Conservation (phyloP, 2,888 invertebrate species). For the Watsonalla cultraria region DNA sequence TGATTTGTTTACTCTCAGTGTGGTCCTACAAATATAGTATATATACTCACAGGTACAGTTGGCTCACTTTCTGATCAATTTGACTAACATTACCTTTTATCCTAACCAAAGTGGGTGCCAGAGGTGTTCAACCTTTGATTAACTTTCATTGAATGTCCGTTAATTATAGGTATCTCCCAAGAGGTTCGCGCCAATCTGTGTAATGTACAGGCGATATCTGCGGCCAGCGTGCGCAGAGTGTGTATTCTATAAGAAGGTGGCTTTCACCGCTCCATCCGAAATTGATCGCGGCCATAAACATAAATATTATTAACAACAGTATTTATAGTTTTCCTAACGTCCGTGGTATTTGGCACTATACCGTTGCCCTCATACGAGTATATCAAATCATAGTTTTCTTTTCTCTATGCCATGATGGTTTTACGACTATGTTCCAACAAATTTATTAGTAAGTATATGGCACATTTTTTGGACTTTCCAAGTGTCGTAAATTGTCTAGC, state of each 20-base stretch:
- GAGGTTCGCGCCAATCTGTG: too few relatives aligned
- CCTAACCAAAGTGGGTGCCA: too few relatives aligned
- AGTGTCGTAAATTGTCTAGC: neutral
- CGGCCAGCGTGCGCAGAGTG: neutral
- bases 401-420: neutral
- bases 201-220: neutral
- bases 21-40: too few relatives aligned
- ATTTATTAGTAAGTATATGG: neutral
- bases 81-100: too few relatives aligned
- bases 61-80: too few relatives aligned
- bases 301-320: conserved; percentile 31
- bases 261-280: conserved; percentile 29
- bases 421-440: neutral
- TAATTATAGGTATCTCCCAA: too few relatives aligned
- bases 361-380: conserved; percentile 20
- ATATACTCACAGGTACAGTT: too few relatives aligned
- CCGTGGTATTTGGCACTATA: conserved; percentile 32
- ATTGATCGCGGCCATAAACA: conserved; percentile 32
- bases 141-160: too few relatives aligned
- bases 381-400: neutral
- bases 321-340: conserved; percentile 32
- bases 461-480: neutral
- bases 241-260: conserved; percentile 1
- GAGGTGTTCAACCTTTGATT: too few relatives aligned
- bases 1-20: too few relatives aligned